Base-by-base conservation (phyloP, 1,140 invertebrate species). In the Drosophila mojavensis region DNA sequence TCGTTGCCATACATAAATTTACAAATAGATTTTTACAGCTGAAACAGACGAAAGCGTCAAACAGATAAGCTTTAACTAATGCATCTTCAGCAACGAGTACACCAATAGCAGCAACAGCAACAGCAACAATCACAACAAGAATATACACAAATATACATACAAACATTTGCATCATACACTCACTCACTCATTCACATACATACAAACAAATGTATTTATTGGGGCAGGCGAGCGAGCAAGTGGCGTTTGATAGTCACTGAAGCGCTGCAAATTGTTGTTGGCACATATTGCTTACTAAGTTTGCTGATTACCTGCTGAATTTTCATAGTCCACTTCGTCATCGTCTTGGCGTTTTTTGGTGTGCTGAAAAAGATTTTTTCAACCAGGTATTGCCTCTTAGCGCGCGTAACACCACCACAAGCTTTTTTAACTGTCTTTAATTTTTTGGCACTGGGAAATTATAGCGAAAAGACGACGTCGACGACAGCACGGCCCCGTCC, bases 371-470 rank as follows among this genome's bases (percentile, higher is more conserved):
- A 56, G 39, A 28, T 61, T 73, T 39, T 67, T 67, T 68, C 15
- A 36, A 30, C 30, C 50, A 70, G 48, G 41, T 61, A 48, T 56
- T 56, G 17, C 26, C 7, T 33, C 47, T 36, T 47, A 39, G 17
- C 60, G 68, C 68, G 68, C 36, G 11, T 36, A 39, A 54, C 62
- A 51, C 47, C 62, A 45, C 20, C 51, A 47, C 9, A 43, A 13
- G 28, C 5, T 53, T 39, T 39, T 41, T 30, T 13, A n/a, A 36
- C 30, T 61, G 15, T 48, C 13, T 58, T 51, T 61, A 2, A 3
- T 24, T 64, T 82, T 83, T 84, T 83, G 81, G 77, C 81, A 84
- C 80, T 83, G 60, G 58, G 58, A 78, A 81, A 79, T 73, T 83
- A 79, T 50, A 67, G 64, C 73, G 66, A 80, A 74, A 71, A 47